Evolutionary conservation across 2,888 invertebrate species (phyloP).

Genomic region (Cryptus armator): DNA sequence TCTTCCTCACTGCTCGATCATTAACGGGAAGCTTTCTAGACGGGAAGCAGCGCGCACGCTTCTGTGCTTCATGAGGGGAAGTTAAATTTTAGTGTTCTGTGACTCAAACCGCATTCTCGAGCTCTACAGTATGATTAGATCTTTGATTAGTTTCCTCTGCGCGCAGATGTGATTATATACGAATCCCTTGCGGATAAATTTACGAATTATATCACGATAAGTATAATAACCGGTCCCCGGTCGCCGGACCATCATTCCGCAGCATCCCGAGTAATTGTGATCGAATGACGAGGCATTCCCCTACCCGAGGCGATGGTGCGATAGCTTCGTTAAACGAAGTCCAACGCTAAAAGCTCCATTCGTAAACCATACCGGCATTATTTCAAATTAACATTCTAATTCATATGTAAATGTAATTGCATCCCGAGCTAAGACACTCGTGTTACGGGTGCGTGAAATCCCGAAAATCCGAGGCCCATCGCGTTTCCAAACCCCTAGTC

Average conservation of each 20-base stretch:
- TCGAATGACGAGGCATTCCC: neutral
- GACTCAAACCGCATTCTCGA: neutral
- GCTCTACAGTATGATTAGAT: constrained; percentile 16
- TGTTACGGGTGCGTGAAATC: neutral
- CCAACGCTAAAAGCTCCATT: neutral
- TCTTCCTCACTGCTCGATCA: constrained; percentile 37
- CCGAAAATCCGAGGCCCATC: constrained; percentile 40
- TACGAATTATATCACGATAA: neutral
- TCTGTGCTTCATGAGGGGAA: neutral
- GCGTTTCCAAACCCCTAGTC: constrained; percentile 26
- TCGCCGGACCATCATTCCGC: neutral
- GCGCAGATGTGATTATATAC: constrained; percentile 7
- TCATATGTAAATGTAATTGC: constrained; percentile 69
- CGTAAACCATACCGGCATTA: constrained; percentile 14
- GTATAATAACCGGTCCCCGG: neutral
- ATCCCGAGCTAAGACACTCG: constrained; percentile 44
- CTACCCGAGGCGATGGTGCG: neutral
- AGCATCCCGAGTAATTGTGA: too few relatives aligned
- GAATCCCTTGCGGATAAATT: neutral
- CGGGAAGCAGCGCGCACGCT: constrained; percentile 6
- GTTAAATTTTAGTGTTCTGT: constrained; percentile 19
- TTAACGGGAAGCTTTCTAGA: constrained; percentile 44
- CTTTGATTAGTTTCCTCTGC: constrained; percentile 16
- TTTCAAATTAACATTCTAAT: constrained; percentile 64
- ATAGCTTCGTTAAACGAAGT: neutral